phyloP scores from a whole-genome alignment of 2,888 invertebrate species.

The Griposia aprilina region DNA sequence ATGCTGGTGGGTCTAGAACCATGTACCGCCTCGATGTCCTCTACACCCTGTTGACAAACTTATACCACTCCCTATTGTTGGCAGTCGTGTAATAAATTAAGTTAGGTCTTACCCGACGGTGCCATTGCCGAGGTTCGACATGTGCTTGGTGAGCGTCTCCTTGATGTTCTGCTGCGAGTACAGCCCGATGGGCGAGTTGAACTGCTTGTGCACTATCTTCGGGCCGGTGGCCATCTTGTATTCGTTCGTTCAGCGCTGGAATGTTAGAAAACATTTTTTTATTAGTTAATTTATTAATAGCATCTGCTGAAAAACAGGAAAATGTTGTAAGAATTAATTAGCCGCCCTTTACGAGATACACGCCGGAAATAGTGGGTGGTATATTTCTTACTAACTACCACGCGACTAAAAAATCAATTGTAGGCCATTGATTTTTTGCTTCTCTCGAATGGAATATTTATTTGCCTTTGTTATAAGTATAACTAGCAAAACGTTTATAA shows the following conservation, averaged over 20 bases:
- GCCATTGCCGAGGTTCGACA: constrained; percentile 94
- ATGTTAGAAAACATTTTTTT: constrained; percentile 52
- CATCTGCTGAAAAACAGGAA: background rate
- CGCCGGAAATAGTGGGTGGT: background rate
- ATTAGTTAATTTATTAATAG: background rate
- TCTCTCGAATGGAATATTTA: background rate
- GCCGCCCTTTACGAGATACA: background rate
- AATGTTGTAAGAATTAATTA: background rate
- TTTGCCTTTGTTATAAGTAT: too few species aligned
- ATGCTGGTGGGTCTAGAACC: too few species aligned
- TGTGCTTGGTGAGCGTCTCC: constrained; percentile 94
- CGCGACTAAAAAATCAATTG: too few species aligned
- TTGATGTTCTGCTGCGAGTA: constrained; percentile 95
- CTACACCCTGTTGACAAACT: background rate
- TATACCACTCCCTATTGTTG: background rate
- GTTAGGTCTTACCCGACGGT: constrained; percentile 92
- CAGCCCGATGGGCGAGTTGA: constrained; percentile 96
- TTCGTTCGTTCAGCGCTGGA: constrained; percentile 90
- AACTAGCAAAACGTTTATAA: too few species aligned
- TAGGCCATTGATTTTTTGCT: background rate
- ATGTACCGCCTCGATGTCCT: background rate
- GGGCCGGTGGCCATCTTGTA: constrained; percentile 93
- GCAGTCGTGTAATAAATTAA: background rate
- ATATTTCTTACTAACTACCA: background rate
- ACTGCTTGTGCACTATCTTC: constrained; percentile 96